Conservation (phyloP, 2,113 vertebrate species). For the Nasalis larvatus region DNA sequence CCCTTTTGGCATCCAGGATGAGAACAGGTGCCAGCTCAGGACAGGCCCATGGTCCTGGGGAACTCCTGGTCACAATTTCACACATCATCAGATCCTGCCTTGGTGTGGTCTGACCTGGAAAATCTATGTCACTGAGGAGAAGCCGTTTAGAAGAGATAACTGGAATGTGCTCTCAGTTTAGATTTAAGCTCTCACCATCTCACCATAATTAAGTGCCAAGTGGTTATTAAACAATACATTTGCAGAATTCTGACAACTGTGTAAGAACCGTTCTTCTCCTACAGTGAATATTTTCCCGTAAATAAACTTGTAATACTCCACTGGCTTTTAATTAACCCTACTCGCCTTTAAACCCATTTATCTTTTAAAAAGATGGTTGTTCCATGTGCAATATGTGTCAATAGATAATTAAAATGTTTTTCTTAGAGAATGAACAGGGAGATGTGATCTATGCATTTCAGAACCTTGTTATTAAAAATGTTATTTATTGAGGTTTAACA, state of each 20-base stretch:
- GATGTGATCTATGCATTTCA: slow-evolving; percentile 63
- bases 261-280: slow-evolving; percentile 39
- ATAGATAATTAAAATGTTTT: slow-evolving; percentile 76
- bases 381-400: slow-evolving; percentile 53
- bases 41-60: rapidly evolving
- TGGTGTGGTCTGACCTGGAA: not conserved
- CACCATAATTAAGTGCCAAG: slow-evolving; percentile 73
- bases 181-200: slow-evolving; percentile 55
- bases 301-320: slow-evolving; percentile 72
- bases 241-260: slow-evolving; percentile 74
- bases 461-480: slow-evolving; percentile 59
- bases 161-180: not conserved
- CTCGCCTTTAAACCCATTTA: slow-evolving; percentile 52
- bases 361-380: slow-evolving; percentile 58
- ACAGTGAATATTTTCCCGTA: slow-evolving; percentile 65
- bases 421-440: slow-evolving; percentile 64
- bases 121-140: not conserved
- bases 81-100: not conserved
- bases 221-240: slow-evolving; percentile 79
- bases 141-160: not conserved
- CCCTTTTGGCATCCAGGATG: not conserved
- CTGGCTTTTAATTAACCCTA: slow-evolving; percentile 62
- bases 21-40: not conserved
- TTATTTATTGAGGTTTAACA: slow-evolving; percentile 58
- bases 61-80: not conserved